These are phyloP conservation scores for Amphiprion ocellaris DNA, from an alignment of 2,113 vertebrate genomes.

Conservation along the genomic window DNA sequence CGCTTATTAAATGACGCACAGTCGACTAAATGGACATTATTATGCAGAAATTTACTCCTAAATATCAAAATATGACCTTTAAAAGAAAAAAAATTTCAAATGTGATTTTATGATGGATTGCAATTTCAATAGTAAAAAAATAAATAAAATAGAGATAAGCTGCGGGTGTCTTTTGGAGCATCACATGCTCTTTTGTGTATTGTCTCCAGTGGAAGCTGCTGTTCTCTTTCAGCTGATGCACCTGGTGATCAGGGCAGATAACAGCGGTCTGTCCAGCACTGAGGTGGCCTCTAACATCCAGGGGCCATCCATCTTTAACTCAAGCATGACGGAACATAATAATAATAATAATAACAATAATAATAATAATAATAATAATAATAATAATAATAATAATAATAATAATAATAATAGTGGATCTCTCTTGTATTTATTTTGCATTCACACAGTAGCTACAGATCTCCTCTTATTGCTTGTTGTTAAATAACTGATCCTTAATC, in stretches of 20 bases:
- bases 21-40: too few species aligned
- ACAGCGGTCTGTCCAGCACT: conserved; percentile 50
- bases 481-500: background rate
- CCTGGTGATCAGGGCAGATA: conserved; percentile 86
- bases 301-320: conserved; percentile 11
- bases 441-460: background rate
- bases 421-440: background rate
- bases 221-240: conserved; percentile 81
- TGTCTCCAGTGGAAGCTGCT: conserved; percentile 74
- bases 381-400: too few species aligned
- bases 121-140: background rate
- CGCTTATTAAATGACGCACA: background rate
- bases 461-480: background rate
- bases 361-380: background rate
- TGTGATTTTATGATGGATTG: background rate
- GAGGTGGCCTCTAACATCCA: conserved; percentile 13
- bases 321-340: background rate
- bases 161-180: conserved; percentile 44
- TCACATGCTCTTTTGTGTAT: conserved; percentile 71
- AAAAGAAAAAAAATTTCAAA: background rate
- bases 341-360: background rate
- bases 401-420: background rate
- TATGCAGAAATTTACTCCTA: background rate
- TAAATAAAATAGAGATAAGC: background rate
- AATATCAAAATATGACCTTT: background rate